Evolutionary conservation across 2,797 vertebrate genomes (phyloP), one percentile per base, ranked within the genome.

Genomic region (Muscicapa comitata): DNA sequence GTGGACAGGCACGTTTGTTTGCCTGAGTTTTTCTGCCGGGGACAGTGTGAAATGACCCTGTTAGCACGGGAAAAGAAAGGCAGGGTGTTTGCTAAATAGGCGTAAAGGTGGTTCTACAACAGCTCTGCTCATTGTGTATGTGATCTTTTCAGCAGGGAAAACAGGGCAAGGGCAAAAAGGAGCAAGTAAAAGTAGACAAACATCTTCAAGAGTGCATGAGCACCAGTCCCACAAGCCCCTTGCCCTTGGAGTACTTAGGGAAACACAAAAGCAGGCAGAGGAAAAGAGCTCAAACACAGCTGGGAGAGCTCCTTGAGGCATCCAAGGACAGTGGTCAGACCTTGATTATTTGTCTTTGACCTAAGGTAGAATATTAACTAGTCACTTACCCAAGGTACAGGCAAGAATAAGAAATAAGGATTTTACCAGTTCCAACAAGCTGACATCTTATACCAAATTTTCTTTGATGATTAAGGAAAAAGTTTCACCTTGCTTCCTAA

Each of bases 111-210:
- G 17, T 33, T 74, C 59, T 37, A 5, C 57, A 54, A 3, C 66
- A 78, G 26, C 62, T 75, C 84, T 65, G 58, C 38, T 78, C 38
- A 2, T 20, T 23, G 35, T 8, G 13, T 18, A 10, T 0, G 0
- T 23, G 17, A 84, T 25, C 29, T 48, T 74, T 59, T 31, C 4
- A 61, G 47, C 50, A 54, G 50, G 28, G 7, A 25, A 65, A 78
- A 45, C 21, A 15, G 40, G 40, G 17, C 26, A 84, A 87, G n/a
- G 74, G 78, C 38, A 68, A 62, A 67, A 81, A 81, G 58, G 10
- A 81, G 51, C 58, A 18, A 8, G 8, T 68, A 25, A 31, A 92
- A 50, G 50, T 4, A 42, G 61, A 71, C 28, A 71, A 67, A 77
- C 18, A 72, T 16, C 50, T 86, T 92, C 23, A 68, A 18, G 26